Evolutionary conservation across 2,797 vertebrate species (phyloP).

Genomic region (Scyliorhinus canicula): DNA sequence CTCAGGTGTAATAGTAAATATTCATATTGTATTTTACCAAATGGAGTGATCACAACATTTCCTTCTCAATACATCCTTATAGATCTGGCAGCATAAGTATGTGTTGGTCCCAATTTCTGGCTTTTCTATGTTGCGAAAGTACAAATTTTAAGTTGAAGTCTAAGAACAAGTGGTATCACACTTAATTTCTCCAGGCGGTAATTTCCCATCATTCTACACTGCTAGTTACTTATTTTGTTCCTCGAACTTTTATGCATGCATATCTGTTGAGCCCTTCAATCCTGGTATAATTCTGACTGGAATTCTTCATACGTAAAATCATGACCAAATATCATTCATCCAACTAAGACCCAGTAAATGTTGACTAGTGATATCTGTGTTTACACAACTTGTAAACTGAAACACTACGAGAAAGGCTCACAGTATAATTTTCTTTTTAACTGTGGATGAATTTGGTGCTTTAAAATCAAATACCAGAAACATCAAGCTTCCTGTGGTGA

Average conservation of each 20-base stretch:
- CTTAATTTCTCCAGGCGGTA: not conserved
- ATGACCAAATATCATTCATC: conserved; percentile 33
- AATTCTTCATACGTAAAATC: conserved; percentile 25
- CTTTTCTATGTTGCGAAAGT: conserved; percentile 34
- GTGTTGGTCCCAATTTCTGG: conserved; percentile 31
- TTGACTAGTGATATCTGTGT: not conserved
- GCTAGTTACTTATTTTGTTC: not conserved
- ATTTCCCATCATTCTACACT: conserved; percentile 7
- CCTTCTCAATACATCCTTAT: conserved; percentile 34
- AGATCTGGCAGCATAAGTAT: conserved; percentile 31
- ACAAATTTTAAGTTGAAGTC: conserved; percentile 18
- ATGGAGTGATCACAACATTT: conserved; percentile 36
- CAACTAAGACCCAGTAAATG: not conserved
- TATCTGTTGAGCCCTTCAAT: conserved; percentile 36
- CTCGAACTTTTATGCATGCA: conserved; percentile 20
- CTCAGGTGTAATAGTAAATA: conserved; percentile 38
- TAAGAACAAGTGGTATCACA: conserved; percentile 11
- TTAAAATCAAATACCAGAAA: conserved; percentile 13
- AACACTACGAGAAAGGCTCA: conserved; percentile 12
- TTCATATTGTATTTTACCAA: conserved; percentile 39
- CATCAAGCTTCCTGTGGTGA: not conserved
- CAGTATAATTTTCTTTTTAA: conserved; percentile 27
- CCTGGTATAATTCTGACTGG: conserved; percentile 1
- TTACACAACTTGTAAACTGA: conserved; percentile 8
- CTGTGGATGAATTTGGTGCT: not conserved